A percentile compares a stretch with the other conserved stretches of the same genome.
phyloP scores from a whole-genome alignment of 2,888 invertebrate genomes.

The Leptogaster cylindrica region DNA sequence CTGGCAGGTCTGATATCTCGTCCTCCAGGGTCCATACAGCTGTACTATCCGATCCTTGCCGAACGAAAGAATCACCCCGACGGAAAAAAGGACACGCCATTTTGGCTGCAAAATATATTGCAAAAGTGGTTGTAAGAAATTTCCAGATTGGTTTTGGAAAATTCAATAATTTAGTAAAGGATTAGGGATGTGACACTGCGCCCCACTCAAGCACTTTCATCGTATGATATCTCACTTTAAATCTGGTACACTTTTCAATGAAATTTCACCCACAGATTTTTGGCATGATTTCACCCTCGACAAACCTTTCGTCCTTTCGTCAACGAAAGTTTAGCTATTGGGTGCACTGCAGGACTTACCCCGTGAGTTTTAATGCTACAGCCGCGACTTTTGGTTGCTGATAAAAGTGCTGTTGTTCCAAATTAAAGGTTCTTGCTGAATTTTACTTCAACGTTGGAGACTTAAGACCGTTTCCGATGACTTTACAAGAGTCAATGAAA shows the following conservation, averaged over 20 bases:
- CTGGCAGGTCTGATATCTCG: constrained; percentile 56
- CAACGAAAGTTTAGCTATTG: no score
- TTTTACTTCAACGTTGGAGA: neutral
- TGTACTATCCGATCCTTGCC: constrained; percentile 61
- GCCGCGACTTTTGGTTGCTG: no score
- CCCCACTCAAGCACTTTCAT: no score
- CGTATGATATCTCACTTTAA: constrained; percentile 1
- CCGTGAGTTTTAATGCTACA: no score
- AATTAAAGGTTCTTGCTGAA: no score
- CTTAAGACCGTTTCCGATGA: neutral
- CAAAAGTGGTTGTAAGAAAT: no score
- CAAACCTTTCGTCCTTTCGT: no score
- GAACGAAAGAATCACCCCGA: constrained; percentile 57
- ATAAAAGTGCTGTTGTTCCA: no score
- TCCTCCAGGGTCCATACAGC: constrained; percentile 59
- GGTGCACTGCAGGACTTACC: no score
- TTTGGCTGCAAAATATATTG: constrained; percentile 44
- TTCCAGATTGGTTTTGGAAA: no score
- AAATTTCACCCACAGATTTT: neutral
- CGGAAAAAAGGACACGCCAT: constrained; percentile 62
- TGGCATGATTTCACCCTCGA: neutral
- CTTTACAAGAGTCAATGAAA: constrained; percentile 13
- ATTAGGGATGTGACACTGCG: no score
- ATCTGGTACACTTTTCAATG: neutral
- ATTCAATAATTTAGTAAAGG: no score